These are phyloP conservation scores for Bagarius yarrelli DNA, from an alignment of 2,113 vertebrate genomes.

Conservation along the genomic window DNA sequence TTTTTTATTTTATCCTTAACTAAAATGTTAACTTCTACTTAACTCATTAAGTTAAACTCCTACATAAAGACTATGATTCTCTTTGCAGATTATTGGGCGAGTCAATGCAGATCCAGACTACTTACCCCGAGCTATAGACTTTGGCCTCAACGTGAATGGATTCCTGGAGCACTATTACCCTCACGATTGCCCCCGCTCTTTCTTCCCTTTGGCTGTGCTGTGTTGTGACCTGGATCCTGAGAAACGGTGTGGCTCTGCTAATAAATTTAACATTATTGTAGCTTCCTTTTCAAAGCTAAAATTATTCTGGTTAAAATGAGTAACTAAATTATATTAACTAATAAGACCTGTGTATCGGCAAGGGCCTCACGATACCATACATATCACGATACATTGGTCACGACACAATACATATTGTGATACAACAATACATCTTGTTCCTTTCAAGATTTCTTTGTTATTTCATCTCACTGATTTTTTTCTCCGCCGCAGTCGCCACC, in stretches of 20 bases:
- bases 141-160: slow-evolving; percentile 88
- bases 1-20: neutral
- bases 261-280: neutral
- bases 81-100: slow-evolving; percentile 88
- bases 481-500: no score
- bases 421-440: no score
- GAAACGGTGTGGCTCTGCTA: slow-evolving; percentile 78
- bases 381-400: no score
- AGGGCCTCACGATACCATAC: no score
- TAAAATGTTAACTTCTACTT: neutral
- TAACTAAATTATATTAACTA: no score
- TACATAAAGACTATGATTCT: neutral
- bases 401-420: no score
- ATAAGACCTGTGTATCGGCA: no score
- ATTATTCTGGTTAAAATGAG: no score
- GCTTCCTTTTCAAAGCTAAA: neutral
- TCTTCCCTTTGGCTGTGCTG: slow-evolving; percentile 89
- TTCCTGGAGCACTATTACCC: slow-evolving; percentile 94
- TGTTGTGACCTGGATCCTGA: slow-evolving; percentile 95
- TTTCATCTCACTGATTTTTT: no score
- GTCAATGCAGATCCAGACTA: slow-evolving; percentile 97
- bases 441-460: no score
- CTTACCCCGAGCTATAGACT: slow-evolving; percentile 88
- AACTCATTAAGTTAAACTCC: neutral
- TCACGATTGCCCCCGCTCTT: slow-evolving; percentile 79